Evolutionary conservation across 2,113 vertebrate species (phyloP), one percentile per base, ranked within the genome.

Genomic region (Labrus mixtus): DNA sequence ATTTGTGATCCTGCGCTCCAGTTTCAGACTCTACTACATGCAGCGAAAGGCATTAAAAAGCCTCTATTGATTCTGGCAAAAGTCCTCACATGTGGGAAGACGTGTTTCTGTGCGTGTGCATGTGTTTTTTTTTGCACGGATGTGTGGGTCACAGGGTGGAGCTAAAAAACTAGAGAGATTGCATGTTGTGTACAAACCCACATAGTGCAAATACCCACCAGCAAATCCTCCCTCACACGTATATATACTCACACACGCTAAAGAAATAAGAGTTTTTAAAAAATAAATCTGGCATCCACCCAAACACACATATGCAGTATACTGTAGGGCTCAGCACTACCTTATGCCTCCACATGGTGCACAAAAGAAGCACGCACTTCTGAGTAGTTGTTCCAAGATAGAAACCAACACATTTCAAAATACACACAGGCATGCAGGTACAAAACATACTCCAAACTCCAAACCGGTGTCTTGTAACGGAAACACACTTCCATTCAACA

Each of bases 41-140:
- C 87, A 83, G 86, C 73, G 65, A 81, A 78, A 90, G 87, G 87
- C 85, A 90, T 88, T 92, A 89, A 90, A 91, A 90, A 88, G 79
- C 80, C 65, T 87, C 23, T 93, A 94, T 93, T 89, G 94, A 93
- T 93, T 93, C 65, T 92, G 82, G 92, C 91, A 91, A 84, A 81
- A 73, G 73, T 88, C 86, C 86, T 82, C 58, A 79, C 1, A 46
- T 86, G 90, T 90, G 69, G 88, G 87, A 79, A 79, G 76, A 74
- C 78, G 76, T 74, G 63, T 72, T 68, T 81, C 57, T 78, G 61
- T 76, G 73, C 58, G 74, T 41, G 36, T 86, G 81, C 20, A 78
- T 60, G 72, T 29, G 74, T 17, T 45, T 85, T 45, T 85, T 82
- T 75, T 65, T 59, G 33, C 46, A 65, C 73, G 66, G 69, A 13